A percentile compares a stretch with the other conserved stretches of the same genome.
Evolutionary conservation across 2,888 invertebrate species (phyloP).

Genomic region (Strigamia crassipes): DNA sequence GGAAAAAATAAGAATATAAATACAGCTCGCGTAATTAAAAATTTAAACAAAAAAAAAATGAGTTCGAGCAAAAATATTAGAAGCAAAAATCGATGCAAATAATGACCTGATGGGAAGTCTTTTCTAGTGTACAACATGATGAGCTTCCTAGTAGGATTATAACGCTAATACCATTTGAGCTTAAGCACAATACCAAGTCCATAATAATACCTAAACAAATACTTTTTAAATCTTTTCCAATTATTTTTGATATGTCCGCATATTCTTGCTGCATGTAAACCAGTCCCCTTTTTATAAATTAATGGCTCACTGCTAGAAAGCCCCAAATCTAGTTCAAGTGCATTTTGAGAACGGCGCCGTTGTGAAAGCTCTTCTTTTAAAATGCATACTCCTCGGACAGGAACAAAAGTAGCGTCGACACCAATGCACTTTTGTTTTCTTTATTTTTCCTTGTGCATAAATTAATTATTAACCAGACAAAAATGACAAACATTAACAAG

Average conservation of each 20-base stretch:
- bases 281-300: neutral
- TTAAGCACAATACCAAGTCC: conserved; percentile 10
- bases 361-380: neutral
- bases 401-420: neutral
- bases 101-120: neutral
- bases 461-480: neutral
- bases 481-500: neutral
- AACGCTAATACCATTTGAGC: conserved; percentile 5
- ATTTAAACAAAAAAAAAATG: neutral
- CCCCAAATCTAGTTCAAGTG: neutral
- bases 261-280: neutral
- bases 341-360: neutral
- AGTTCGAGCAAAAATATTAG: neutral
- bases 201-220: neutral
- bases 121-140: neutral
- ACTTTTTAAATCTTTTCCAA: neutral
- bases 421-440: neutral
- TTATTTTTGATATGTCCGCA: conserved; percentile 1
- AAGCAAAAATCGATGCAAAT: neutral
- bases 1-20: neutral
- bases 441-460: neutral
- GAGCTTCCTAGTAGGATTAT: neutral
- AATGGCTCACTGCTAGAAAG: neutral
- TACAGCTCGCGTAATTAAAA: neutral
- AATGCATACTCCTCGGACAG: neutral